Evolutionary conservation across 2,888 invertebrate genomes (phyloP), one percentile per base, ranked within the genome.

Genomic region (Sclerodermus sp.): DNA sequence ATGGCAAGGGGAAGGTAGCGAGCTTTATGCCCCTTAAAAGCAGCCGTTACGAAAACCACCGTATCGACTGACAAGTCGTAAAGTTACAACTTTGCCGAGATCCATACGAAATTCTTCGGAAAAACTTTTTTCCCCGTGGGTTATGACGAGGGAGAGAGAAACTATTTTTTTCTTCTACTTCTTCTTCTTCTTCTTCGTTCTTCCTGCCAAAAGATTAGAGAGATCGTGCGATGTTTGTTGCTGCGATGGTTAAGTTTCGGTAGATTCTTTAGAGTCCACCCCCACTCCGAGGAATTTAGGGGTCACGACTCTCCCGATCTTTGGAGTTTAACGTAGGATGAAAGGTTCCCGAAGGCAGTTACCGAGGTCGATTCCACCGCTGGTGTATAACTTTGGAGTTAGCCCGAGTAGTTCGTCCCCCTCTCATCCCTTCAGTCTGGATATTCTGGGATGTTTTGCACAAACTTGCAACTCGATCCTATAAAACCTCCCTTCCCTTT

Each of bases 381-480:
- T 47, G 44, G 43, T 51, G 37, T 48, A 18, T 30, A 29, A 2
- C 15, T 4, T 30, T n/a, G 32, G 48, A 62, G 46, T 61, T 61
- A 42, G 40, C n/a, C 40, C 36, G 38, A 48, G 43, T 53, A 62
- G 58, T 62, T 62, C 51, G 55, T 51, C 45, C 49, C 44, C 23
- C 23, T 23, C 23, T 23, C 8, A 8, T 8, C 23, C 23, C 8
- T 23, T 23, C 23, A n/a, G 49, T 47, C 45, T 42, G 52, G 53
- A 48, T 54, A 53, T 47, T 36, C 30, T 43, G 45, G 38, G 50
- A 60, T 51, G 58, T 17, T 38, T 44, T 15, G 44, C 30, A 42
- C 43, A 14, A 64, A 59, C 57, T 64, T 59, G 55, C 44, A 47
- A 45, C 45, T 30, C 39, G 23, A 47, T 54, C 47, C 49, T 54